A percentile compares a stretch with the other conserved stretches of the same genome.
Conservation (phyloP, 2,888 invertebrate genomes). For the Dryomyza anilis region DNA sequence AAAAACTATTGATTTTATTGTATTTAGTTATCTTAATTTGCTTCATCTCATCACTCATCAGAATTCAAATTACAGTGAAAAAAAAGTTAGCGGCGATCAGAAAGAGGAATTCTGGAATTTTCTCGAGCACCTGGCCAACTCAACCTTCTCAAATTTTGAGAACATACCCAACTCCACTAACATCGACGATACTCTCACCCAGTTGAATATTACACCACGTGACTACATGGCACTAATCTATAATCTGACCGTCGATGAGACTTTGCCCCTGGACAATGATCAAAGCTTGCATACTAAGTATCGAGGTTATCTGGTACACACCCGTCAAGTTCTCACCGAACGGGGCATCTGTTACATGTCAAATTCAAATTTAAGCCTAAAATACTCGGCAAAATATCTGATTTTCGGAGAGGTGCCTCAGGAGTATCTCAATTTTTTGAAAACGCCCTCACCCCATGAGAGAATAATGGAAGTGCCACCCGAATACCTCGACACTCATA, state of each 20-base stretch:
- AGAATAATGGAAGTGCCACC: no score
- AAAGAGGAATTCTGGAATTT: slow-evolving; percentile 44
- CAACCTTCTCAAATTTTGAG: slow-evolving; percentile 54
- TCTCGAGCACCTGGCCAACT: slow-evolving; percentile 56
- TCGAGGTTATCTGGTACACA: slow-evolving; percentile 39
- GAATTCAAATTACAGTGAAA: slow-evolving; percentile 29
- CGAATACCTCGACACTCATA: no score
- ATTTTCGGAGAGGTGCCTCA: slow-evolving; percentile 47
- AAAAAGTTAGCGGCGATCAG: slow-evolving; percentile 32
- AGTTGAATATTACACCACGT: slow-evolving; percentile 46
- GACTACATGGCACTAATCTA: slow-evolving; percentile 56
- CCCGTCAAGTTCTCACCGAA: slow-evolving; percentile 56
- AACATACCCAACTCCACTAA: slow-evolving; percentile 47
- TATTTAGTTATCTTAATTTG: not conserved
- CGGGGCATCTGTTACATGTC: slow-evolving; percentile 56
- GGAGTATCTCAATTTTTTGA: not conserved
- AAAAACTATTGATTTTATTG: no score
- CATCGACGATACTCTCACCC: slow-evolving; percentile 43
- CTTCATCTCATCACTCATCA: not conserved
- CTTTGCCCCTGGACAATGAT: slow-evolving; percentile 36
- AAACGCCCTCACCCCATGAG: no score
- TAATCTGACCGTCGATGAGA: slow-evolving; percentile 50
- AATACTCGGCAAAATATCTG: slow-evolving; percentile 49
- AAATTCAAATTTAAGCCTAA: slow-evolving; percentile 44
- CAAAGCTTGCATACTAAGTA: slow-evolving; percentile 43